Evolutionary conservation across 1,140 invertebrate species (phyloP), one percentile per base, ranked within the genome.

Genomic region (Cepaea nemoralis): DNA sequence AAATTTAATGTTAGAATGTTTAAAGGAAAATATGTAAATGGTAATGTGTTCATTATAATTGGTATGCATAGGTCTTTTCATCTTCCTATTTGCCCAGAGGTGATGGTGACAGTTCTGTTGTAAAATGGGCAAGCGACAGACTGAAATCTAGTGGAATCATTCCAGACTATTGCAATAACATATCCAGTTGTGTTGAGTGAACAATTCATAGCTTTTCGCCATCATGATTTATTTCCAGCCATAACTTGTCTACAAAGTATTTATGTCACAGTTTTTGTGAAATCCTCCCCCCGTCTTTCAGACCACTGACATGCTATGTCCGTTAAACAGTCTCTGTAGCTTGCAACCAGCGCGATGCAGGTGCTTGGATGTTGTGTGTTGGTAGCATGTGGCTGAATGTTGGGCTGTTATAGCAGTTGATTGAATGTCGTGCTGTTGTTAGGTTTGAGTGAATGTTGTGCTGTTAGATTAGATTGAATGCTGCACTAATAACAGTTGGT

Each of bases 231-330:
- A 14, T 66, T 37, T 77, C 24, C 6, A 33, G 6, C n/a, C 8
- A 19, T n/a, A 5, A 1, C 2, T 55, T 37, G 22, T 66, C 10
- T 39, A n/a, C 14, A 27, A 48, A 78, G 63, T 78, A 78, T 78
- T 78, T 77, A 67, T 78, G 39, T 78, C 77, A 69, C 77, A 2
- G 39, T 69, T 10, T 33, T 8, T 22, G 40, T 78, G 77, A 45
- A 69, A n/a, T n/a, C n/a, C n/a, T 37, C 12, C 77, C 76, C n/a
- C 1, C 69, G 77, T 78, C 77, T 78, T 78, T 78, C 77, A 78
- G 66, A 69, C 70, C 77, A 78, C 27, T 42, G 77, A 78, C 33
- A 16, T 59, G 63, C 75, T 5, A 63, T 50, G 24, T 10, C 42
- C 42, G 8, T 10, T 45, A 19, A 45, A 45, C 6, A 45, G 6